Base-by-base conservation (phyloP, 2,888 invertebrate species). In the Amphipoea oculea region DNA sequence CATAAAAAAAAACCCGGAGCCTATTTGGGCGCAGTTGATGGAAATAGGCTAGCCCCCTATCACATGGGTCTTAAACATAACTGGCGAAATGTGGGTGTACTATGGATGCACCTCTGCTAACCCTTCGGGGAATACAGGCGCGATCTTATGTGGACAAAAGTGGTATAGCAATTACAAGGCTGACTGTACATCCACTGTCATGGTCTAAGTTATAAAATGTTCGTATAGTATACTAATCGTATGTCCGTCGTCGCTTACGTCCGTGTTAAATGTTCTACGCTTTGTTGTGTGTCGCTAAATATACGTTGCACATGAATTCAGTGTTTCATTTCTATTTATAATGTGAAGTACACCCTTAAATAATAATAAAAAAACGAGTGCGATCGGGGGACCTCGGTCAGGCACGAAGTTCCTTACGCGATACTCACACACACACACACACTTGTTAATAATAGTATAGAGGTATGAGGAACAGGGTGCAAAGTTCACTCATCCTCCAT, bases 201-300 rank as follows among this genome's bases (percentile, higher is more conserved):
- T 63, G 54, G 77, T 40, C 42, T 85, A 48, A 73, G 73, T 79
- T 79, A 42, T 36, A 70, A 72, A 74, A 62, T 78, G 48, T 73
- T 68, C 20, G 29, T 79, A 66, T 78, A 66, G 54, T 74, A 75
- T 70, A 76, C 36, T 82, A 78, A 5, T 85, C 45, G 36, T 80
- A 78, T 83, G 84, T 90, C 85, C 87, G 77, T 87, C 68, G 88
- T 87, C 70, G 88, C 89, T 89, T 89, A 54, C 75, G 89, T 93
- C 92, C 91, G 91, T 94, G 94, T 94, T 94, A 90, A 89, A 92
- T 92, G 92, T 92, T 89, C 83, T 91, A 92, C 88, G 95, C 94
- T 94, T 95, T 90, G 92, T 94, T 94, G 91, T 94, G 92, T 93
- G 93, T 81, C 93, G 86, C 81, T 79, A 94, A 96, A 95, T 94